Percentiles rank a stretch among this genome's conserved stretches.
phyloP scores from a whole-genome alignment of 2,888 invertebrate genomes.

The Tinea pellionella region DNA sequence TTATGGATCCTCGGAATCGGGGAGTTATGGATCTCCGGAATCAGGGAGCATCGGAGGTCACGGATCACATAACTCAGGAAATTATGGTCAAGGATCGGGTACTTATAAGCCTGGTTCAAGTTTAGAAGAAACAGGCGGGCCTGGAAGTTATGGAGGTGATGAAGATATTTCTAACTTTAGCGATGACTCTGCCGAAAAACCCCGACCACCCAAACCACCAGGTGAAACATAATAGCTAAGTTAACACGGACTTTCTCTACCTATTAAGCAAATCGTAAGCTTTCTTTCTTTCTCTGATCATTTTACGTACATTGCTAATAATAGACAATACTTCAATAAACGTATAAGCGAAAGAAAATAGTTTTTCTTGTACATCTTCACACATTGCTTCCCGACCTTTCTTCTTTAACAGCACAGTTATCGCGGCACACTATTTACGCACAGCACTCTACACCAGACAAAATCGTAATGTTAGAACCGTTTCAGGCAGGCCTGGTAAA shows the following conservation, averaged over 20 bases:
- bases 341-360: slow-evolving; percentile 58
- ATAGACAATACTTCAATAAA: slow-evolving; percentile 39
- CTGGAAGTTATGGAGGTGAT: slow-evolving; percentile 40
- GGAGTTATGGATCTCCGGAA: background rate
- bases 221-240: slow-evolving; percentile 35
- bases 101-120: slow-evolving; percentile 10
- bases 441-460: slow-evolving; percentile 36
- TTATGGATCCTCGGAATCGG: background rate
- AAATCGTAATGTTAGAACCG: slow-evolving; percentile 43
- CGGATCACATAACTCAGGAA: slow-evolving; percentile 12
- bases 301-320: background rate
- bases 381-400: slow-evolving; percentile 3
- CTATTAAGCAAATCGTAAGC: background rate
- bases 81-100: slow-evolving; percentile 17
- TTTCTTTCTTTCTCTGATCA: background rate
- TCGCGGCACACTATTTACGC: slow-evolving; percentile 34
- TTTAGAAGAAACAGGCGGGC: slow-evolving; percentile 22
- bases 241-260: slow-evolving; percentile 3
- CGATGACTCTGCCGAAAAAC: slow-evolving; percentile 26
- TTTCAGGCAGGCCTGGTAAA: slow-evolving; percentile 47
- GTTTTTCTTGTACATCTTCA: slow-evolving; percentile 63
- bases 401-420: slow-evolving; percentile 8
- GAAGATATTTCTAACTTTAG: slow-evolving; percentile 42
- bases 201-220: slow-evolving; percentile 49
- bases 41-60: background rate